Conservation (phyloP, 53 echinoderm and acorn worm genomes). For the Astropecten irregularis region DNA sequence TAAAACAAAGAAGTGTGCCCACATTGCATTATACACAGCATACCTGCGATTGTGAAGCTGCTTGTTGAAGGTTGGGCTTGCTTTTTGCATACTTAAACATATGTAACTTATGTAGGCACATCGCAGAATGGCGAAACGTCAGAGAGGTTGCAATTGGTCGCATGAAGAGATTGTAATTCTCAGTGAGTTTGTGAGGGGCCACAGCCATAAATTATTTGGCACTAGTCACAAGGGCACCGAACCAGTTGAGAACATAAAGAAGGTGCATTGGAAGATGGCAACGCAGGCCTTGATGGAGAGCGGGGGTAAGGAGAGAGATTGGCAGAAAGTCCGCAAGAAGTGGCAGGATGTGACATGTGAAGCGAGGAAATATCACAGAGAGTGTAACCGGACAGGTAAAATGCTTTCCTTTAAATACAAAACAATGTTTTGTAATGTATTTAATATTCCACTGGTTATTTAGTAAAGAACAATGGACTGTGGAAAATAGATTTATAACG, state of each 20-base stretch:
- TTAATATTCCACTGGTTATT: too few species aligned
- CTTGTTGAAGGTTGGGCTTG: too few species aligned
- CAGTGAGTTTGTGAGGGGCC: neutral
- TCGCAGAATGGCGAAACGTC: conserved; percentile 1
- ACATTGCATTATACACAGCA: too few species aligned
- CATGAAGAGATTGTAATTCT: neutral
- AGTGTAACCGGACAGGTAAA: conserved; percentile 7
- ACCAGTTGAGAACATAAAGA: neutral
- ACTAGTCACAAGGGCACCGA: neutral
- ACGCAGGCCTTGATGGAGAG: neutral
- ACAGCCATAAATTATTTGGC: neutral
- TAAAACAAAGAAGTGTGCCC: too few species aligned
- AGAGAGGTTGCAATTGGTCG: neutral
- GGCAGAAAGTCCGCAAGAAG: conserved; percentile 6
- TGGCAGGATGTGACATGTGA: conserved; percentile 5
- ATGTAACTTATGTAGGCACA: too few species aligned
- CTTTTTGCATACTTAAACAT: too few species aligned
- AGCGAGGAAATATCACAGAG: neutral
- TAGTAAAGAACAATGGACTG: too few species aligned
- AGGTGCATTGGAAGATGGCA: neutral
- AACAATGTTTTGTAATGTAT: too few species aligned
- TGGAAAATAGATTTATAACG: too few species aligned
- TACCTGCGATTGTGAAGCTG: too few species aligned
- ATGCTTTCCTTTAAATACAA: too few species aligned
- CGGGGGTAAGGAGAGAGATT: conserved; percentile 5